phyloP scores from a whole-genome alignment of 2,113 vertebrate genomes.

The Pedetes capensis region DNA sequence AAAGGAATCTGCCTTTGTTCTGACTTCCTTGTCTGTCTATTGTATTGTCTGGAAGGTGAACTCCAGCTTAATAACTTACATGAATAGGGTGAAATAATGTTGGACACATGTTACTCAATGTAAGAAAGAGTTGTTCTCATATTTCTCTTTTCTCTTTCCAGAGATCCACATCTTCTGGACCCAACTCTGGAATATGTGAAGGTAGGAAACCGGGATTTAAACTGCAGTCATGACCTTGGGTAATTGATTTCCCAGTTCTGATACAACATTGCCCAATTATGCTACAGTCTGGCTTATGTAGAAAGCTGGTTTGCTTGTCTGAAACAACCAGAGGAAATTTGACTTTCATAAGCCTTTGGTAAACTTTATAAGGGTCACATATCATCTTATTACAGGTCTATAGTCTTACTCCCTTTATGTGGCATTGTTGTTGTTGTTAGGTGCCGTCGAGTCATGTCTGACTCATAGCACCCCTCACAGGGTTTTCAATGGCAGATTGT shows the following conservation, averaged over 20 bases:
- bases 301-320: not conserved
- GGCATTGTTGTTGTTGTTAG: too few relatives aligned
- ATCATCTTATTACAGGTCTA: not conserved
- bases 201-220: slow-evolving; percentile 82
- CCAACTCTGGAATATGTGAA: slow-evolving; percentile 89
- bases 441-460: too few relatives aligned
- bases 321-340: not conserved
- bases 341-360: not conserved
- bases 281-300: not conserved
- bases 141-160: slow-evolving; percentile 74
- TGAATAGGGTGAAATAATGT: not conserved
- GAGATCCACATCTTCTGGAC: slow-evolving; percentile 85
- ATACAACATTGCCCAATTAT: not conserved
- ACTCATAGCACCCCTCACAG: too few relatives aligned
- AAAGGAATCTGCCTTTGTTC: not conserved
- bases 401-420: not conserved
- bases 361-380: not conserved
- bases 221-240: not conserved
- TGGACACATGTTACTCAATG: not conserved
- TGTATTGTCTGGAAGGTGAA: not conserved
- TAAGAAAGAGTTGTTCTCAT: slow-evolving; percentile 43
- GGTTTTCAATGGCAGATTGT: too few relatives aligned
- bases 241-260: not conserved
- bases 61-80: not conserved
- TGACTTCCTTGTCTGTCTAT: not conserved